Evolutionary conservation across 1,140 invertebrate genomes (phyloP), one percentile per base, ranked within the genome.

Genomic region (silkworm (Bombyx mori)): DNA sequence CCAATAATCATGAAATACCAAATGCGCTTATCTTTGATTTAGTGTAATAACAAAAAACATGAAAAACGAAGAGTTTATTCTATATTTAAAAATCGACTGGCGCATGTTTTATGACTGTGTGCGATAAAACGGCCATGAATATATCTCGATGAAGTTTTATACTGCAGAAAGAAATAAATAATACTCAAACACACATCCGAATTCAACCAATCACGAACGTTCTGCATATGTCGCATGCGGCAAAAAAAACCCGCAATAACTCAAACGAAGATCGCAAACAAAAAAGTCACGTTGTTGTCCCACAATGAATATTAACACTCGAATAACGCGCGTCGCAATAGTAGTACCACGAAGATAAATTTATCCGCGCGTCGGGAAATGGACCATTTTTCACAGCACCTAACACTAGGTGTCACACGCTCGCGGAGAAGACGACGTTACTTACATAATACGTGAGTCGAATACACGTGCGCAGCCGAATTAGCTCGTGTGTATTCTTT

Each of bases 401-500:
- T 86, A 86, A 83, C 81, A 79, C 76, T 85, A 81, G 83, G 81
- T 86, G 83, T 86, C 83, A 84, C 83, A 84, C 79, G 71, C 73
- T 58, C 71, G 67, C 58, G 69, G 70, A 78, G 78, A 79, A 82
- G 80, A 77, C 71, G 79, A 76, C 83, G 81, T 86, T 86, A 84
- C 79, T 86, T 83, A 86, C 79, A 56, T 66, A 59, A 48, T 72
- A 84, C 83, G 83, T 86, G 82, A 77, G 69, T 7, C 7, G 83
- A 83, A 82, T 86, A 72, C 68, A 65, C 76, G 60, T 58, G 71
- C 62, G 73, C 45, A 48, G 60, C 66, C 65, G 74, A 84, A 84
- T 84, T 84, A 84, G 79, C 77, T 76, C 51, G 59, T 54, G 57
- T 65, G 63, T 80, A 76, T 52, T 80, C 74, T 76, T 85, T 82